phyloP scores from a whole-genome alignment of 2,113 vertebrate genomes.

The Connochaetes taurinus region DNA sequence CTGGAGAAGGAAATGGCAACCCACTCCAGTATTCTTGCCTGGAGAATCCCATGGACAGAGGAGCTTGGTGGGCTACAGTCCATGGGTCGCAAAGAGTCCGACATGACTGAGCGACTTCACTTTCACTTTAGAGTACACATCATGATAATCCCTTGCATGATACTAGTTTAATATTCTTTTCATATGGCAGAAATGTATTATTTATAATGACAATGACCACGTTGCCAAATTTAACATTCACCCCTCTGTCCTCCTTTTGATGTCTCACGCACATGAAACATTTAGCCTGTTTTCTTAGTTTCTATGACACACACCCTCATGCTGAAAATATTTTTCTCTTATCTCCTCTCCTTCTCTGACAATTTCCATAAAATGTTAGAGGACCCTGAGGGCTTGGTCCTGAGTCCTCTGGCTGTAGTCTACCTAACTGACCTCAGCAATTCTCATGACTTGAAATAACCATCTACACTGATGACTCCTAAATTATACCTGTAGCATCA shows the following conservation, averaged over 20 bases:
- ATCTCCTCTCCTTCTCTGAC: not conserved
- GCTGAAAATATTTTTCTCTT: not conserved
- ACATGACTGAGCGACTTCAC: too few relatives aligned
- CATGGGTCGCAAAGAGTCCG: too few relatives aligned
- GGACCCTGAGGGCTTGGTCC: not conserved
- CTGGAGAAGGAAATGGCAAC: too few relatives aligned
- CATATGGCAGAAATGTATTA: not conserved
- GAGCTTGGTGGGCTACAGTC: too few relatives aligned
- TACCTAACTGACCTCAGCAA: not conserved
- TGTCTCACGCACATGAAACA: not conserved
- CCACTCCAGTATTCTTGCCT: too few relatives aligned
- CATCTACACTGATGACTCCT: not conserved
- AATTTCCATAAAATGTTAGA: not conserved
- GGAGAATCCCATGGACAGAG: too few relatives aligned
- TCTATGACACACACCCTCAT: not conserved
- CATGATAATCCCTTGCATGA: not conserved
- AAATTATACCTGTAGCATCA: not conserved
- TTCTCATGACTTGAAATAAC: not conserved
- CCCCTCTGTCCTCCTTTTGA: not conserved
- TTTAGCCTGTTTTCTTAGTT: not conserved
- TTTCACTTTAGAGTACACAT: not conserved
- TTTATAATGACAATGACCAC: not conserved
- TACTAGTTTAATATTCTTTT: not conserved
- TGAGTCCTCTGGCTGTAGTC: not conserved
- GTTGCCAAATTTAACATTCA: not conserved